Evolutionary conservation across 2,888 invertebrate genomes (phyloP), one percentile per base, ranked within the genome.

Genomic region (Poecilus cupreus): DNA sequence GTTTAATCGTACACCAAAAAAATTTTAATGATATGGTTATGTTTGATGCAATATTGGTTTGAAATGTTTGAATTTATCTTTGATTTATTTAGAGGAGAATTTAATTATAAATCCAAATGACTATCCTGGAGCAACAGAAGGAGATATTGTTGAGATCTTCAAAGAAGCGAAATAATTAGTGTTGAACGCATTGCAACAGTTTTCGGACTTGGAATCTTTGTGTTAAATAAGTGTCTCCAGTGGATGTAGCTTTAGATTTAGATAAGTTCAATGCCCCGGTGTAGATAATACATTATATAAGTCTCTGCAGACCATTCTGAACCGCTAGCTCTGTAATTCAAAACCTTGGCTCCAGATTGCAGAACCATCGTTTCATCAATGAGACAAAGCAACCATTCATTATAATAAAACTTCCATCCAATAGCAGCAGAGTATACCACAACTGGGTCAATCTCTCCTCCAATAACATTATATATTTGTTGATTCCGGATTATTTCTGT

Each of bases 111-210:
- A 95, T 89, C 93, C 95, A 0, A 97, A 96, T 89, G 97, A 98
- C 88, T 97, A 96, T 88, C 95, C 97, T 2, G 94, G 95, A 46
- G 92, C 97, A 2, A 94, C 94, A 86, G 93, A 94, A 84, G 96
- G 96, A 78, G 97, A 98, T 90, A 94, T 98, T 60, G 94, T 98
- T 3, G 98, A 98, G 96, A 97, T 88, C 90, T 94, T 24, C 93
- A 93, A 82, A 92, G 68, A 32, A 74, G 80, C 92, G 96, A 96
- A 88, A 93, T 95, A 18, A 96, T 98, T 82, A 98, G 98, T 88
- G 94, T 98, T 80, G 97, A 98, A 86, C 96, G 95, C 85, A 95
- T 98, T 85, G 97, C 97, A 1, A 91, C 92, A 26, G 94, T 95
- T 85, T 98, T 98, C 89, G 96, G 96, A 86, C 89, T 98, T 82